Evolutionary conservation across 1,140 invertebrate genomes (phyloP), one percentile per base, ranked within the genome.

Genomic region (Campoletis sonorensis): DNA sequence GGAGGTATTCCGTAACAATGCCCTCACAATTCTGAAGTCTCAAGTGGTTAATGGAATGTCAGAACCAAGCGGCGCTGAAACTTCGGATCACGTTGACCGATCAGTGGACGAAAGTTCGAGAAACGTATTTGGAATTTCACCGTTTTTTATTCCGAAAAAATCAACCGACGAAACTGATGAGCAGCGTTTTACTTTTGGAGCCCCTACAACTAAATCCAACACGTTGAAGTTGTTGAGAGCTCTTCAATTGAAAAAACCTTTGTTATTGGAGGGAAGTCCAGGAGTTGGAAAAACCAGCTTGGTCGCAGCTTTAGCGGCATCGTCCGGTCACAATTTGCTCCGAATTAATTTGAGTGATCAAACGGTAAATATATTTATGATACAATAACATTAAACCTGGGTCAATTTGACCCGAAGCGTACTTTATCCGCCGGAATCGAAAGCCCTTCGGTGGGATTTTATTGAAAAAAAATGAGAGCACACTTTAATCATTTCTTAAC

Each of bases 261-360:
- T 99, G 76, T 93, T 99, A 71, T 89, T 99, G 37, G 99, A 99
- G 94, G 99, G 99, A 18, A 98, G 97, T 89, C 99, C 99, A 2
- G 98, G 99, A 4, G 98, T 99, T 54, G 99, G 99, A 5, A 99
- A 99, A 93, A 99, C 99, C 0, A 98, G 97, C 87, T 93, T 99
- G 67, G 96, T 99, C 3, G 95, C 95, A 70, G 98, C 98, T n/a
- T 92, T 99, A 21, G 98, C 98, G 0, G 96, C 95, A 90, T 94
- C 95, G 5, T 95, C 97, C 30, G 96, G 97, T 0, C 94, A 98
- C 90, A 93, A 93, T 86, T 93, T 99, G 11, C 95, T 98, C 18
- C 92, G 99, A 54, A 98, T 99, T 67, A 99, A 99, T 94, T 93
- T 99, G 16, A 99, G 98, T 61, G 99, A 99, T 89, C 99, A 99